phyloP scores from a whole-genome alignment of 2,113 vertebrate genomes.

The Brachionichthys hirsutus region DNA sequence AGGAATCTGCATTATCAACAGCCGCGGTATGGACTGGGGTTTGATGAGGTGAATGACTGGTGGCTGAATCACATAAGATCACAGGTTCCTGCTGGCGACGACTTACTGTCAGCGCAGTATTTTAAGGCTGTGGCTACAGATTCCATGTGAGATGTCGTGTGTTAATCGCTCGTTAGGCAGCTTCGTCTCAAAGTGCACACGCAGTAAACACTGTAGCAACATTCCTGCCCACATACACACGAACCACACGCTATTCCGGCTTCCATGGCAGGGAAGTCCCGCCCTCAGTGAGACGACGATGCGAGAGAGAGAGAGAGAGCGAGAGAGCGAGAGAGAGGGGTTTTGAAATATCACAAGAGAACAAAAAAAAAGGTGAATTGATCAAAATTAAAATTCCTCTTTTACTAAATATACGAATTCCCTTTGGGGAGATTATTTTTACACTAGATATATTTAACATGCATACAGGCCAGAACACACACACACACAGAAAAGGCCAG shows the following conservation, averaged over 20 bases:
- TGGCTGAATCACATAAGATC: slow-evolving; percentile 47
- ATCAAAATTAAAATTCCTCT: too few relatives aligned
- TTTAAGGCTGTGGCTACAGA: slow-evolving; percentile 59
- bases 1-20: slow-evolving; percentile 31
- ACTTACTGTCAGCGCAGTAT: slow-evolving; percentile 37
- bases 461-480: too few relatives aligned
- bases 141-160: slow-evolving; percentile 60
- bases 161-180: slow-evolving; percentile 42
- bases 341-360: too few relatives aligned
- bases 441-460: too few relatives aligned
- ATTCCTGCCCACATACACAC: slow-evolving; percentile 28
- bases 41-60: slow-evolving; percentile 47
- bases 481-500: too few relatives aligned
- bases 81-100: slow-evolving; percentile 33
- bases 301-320: too few relatives aligned
- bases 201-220: slow-evolving; percentile 22
- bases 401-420: too few relatives aligned
- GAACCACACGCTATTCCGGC: slow-evolving; percentile 28
- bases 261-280: slow-evolving; percentile 56
- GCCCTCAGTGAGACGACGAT: slow-evolving; percentile 10
- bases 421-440: too few relatives aligned
- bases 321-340: too few relatives aligned
- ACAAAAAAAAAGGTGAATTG: too few relatives aligned
- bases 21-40: slow-evolving; percentile 23
- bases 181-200: slow-evolving; percentile 21